Evolutionary conservation across 2,888 invertebrate genomes (phyloP).

Genomic region (Drosophila meridiana): DNA sequence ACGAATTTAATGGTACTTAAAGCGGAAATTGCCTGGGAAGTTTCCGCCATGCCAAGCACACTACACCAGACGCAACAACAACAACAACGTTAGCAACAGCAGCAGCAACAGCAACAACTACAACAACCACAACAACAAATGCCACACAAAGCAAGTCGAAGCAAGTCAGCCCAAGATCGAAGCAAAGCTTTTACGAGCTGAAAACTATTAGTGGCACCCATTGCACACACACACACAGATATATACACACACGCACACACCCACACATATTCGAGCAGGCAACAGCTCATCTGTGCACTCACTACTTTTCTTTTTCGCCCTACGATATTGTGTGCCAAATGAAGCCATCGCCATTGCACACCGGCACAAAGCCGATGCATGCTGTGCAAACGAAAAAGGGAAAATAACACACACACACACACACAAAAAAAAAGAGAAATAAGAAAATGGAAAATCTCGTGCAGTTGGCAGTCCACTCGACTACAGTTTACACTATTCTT

Average conservation of each 20-base stretch:
- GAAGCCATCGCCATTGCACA: conserved; percentile 61
- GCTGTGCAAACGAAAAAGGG: conserved; percentile 25
- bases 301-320: conserved; percentile 14
- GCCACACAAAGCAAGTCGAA: conserved; percentile 35
- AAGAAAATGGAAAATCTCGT: not conserved
- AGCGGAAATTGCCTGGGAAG: conserved; percentile 81
- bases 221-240: conserved; percentile 18
- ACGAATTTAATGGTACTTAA: conserved; percentile 81
- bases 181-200: conserved; percentile 77
- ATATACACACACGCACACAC: conserved; percentile 11
- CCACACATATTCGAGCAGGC: conserved; percentile 10
- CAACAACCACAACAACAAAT: conserved; percentile 14
- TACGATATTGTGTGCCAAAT: conserved; percentile 50
- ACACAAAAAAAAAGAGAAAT: conserved; percentile 4
- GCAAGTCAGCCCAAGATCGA: conserved; percentile 63
- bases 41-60: conserved; percentile 63
- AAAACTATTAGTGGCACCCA: conserved; percentile 73
- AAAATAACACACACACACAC: conserved; percentile 1
- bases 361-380: conserved; percentile 51
- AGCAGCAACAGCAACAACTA: conserved; percentile 12
- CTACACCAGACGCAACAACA: conserved; percentile 8
- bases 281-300: conserved; percentile 33
- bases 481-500: conserved; percentile 6
- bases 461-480: conserved; percentile 1
- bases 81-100: not conserved